phyloP scores from a whole-genome alignment of 2,113 vertebrate genomes.

The Rhagologus leucostigma region DNA sequence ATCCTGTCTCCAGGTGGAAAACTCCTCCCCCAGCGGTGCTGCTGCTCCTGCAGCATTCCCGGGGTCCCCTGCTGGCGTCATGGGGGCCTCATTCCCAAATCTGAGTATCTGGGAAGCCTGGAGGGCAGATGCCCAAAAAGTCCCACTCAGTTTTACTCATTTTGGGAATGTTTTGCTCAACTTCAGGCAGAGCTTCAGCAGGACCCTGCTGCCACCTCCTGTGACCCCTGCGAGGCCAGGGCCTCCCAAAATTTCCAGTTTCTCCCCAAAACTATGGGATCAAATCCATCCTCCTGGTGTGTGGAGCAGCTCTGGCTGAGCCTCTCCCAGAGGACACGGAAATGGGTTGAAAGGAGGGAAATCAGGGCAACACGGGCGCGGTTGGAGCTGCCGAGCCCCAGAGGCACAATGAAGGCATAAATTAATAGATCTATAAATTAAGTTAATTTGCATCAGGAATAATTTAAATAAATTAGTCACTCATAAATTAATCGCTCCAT shows the following conservation, averaged over 20 bases:
- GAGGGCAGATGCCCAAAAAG: neutral
- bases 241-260: accelerated
- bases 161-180: neutral
- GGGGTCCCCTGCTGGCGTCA: accelerated
- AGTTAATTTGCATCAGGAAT: accelerated
- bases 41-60: neutral
- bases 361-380: neutral
- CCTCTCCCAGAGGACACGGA: neutral
- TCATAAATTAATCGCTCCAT: neutral
- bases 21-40: neutral
- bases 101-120: neutral
- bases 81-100: accelerated
- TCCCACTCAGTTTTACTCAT: accelerated
- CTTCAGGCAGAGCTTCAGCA: neutral
- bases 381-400: neutral
- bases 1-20: accelerated
- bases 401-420: accelerated
- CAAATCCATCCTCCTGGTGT: accelerated
- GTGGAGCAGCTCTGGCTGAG: neutral
- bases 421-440: accelerated
- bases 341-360: neutral
- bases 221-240: neutral
- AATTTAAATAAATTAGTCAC: no score
- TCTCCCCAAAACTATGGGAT: accelerated
- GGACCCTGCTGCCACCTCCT: neutral